Evolutionary conservation across 2,888 invertebrate genomes (phyloP).

Genomic region (Tupiocoris notatus): DNA sequence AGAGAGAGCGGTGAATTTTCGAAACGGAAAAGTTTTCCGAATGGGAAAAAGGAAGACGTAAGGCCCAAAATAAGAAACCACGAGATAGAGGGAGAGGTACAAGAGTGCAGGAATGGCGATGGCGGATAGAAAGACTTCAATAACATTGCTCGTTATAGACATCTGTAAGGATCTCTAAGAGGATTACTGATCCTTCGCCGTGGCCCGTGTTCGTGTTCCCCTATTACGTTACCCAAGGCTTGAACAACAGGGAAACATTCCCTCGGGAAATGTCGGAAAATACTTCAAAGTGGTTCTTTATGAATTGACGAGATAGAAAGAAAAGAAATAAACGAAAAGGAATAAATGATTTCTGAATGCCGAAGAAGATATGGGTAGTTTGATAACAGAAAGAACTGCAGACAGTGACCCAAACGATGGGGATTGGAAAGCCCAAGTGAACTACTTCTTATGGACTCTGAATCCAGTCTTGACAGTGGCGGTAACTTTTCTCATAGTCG

Average conservation of each 20-base stretch:
- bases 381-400: too few relatives aligned
- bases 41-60: neutral
- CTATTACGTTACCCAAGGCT: slow-evolving; percentile 25
- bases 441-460: too few relatives aligned
- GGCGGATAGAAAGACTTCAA: slow-evolving; percentile 27
- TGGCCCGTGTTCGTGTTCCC: neutral
- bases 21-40: neutral
- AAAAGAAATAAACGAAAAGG: too few relatives aligned
- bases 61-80: neutral
- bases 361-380: too few relatives aligned
- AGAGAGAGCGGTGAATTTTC: neutral
- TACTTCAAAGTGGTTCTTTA: slow-evolving; percentile 38
- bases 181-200: slow-evolving; percentile 39
- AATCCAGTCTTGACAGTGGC: too few relatives aligned
- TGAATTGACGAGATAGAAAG: slow-evolving; percentile 19
- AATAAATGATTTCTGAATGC: too few relatives aligned
- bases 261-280: slow-evolving; percentile 41
- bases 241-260: slow-evolving; percentile 34
- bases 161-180: slow-evolving; percentile 42
- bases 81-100: neutral
- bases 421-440: too few relatives aligned
- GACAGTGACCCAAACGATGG: too few relatives aligned
- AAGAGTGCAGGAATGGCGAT: neutral
- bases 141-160: slow-evolving; percentile 44
- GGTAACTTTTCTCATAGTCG: too few relatives aligned